These are phyloP conservation scores for Chelonus insularis DNA, from an alignment of 1,140 invertebrate genomes.

Conservation along the genomic window DNA sequence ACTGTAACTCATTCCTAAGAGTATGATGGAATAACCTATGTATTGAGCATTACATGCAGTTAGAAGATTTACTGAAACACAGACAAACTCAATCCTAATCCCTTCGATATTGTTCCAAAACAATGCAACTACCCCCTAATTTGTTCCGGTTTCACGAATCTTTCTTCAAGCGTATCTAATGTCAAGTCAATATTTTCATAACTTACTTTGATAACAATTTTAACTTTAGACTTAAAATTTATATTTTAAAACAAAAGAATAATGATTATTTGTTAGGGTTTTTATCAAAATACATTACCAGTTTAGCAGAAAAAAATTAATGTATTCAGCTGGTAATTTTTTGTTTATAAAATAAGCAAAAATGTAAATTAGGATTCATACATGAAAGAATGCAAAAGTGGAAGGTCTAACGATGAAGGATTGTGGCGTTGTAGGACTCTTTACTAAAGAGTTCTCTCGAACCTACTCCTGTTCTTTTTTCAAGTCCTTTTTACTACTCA, in stretches of 20 bases:
- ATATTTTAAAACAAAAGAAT: too few relatives aligned
- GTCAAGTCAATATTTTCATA: slow-evolving; percentile 24
- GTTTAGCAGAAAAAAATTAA: too few relatives aligned
- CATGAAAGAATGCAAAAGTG: slow-evolving; percentile 4
- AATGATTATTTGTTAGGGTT: too few relatives aligned
- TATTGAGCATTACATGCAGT: slow-evolving; percentile 9
- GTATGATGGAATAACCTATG: background rate
- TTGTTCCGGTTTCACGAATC: slow-evolving; percentile 26
- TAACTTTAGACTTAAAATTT: too few relatives aligned
- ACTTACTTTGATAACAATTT: background rate
- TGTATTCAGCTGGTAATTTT: too few relatives aligned
- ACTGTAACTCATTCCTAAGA: background rate
- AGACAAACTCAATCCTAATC: slow-evolving; percentile 35
- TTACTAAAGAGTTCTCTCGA: slow-evolving; percentile 48
- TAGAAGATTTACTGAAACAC: slow-evolving; percentile 13
- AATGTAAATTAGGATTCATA: background rate
- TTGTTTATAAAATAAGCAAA: too few relatives aligned
- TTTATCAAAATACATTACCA: too few relatives aligned
- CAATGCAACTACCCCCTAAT: slow-evolving; percentile 36
- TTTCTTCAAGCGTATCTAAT: slow-evolving; percentile 11
- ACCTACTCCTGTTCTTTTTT: slow-evolving; percentile 32
- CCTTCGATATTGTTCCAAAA: slow-evolving; percentile 45
- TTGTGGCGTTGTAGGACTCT: slow-evolving; percentile 57
- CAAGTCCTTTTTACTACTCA: slow-evolving; percentile 55
- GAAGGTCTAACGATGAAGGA: slow-evolving; percentile 37